Conservation (phyloP, 2,797 vertebrate genomes). For the Myiotriccus ornatus region DNA sequence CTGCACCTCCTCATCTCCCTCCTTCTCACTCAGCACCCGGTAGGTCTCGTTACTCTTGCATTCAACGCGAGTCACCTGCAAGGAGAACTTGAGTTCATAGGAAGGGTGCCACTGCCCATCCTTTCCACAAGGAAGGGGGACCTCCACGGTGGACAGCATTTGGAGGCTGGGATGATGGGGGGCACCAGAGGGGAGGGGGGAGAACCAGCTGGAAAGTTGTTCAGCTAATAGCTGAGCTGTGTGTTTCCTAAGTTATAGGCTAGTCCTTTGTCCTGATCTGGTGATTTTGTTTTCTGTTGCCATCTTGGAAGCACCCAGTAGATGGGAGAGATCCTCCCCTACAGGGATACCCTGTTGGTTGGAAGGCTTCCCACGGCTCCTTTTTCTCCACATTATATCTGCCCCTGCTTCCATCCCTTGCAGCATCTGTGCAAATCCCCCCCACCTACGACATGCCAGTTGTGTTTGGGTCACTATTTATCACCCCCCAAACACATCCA, state of each 20-base stretch:
- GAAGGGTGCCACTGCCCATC: not conserved
- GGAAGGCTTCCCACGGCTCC: not conserved
- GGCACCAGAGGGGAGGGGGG: not conserved
- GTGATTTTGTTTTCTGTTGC: not conserved
- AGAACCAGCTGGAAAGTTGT: not conserved
- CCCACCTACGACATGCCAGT: not conserved
- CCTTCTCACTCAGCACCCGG: slow-evolving; percentile 22
- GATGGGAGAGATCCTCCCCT: not conserved
- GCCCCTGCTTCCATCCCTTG: not conserved
- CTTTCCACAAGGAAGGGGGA: not conserved
- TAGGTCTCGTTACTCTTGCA: slow-evolving; percentile 47
- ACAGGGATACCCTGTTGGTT: fast-evolving
- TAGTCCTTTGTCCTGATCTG: not conserved
- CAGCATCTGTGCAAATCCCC: fast-evolving
- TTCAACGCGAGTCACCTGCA: slow-evolving; percentile 51
- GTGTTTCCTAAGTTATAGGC: not conserved
- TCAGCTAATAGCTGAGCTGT: not conserved
- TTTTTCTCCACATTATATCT: not conserved
- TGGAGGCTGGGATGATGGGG: not conserved
- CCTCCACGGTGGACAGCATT: not conserved
- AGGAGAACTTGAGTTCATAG: not conserved
- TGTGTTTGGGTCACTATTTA: not conserved
- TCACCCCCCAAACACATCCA: not conserved
- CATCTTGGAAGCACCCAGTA: not conserved
- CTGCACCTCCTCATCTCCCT: slow-evolving; percentile 57